A percentile compares a stretch with the other conserved stretches of the same genome.
These are phyloP conservation scores for Leptatherina wallacei DNA, from an alignment of 2,797 vertebrate genomes.

Conservation along the genomic window DNA sequence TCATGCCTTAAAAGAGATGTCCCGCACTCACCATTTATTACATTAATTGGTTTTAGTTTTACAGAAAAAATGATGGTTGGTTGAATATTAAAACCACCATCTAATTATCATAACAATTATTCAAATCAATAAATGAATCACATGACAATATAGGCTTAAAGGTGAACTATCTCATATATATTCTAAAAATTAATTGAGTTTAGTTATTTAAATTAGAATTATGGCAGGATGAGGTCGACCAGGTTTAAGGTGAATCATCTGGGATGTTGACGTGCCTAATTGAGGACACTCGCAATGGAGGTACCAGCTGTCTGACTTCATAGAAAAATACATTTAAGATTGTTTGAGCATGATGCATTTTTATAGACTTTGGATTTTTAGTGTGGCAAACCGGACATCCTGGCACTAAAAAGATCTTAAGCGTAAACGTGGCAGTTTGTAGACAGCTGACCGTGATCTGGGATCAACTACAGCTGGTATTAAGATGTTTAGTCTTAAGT, in stretches of 20 bases:
- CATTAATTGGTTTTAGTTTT: neutral
- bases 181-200: too few species aligned
- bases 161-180: too few species aligned
- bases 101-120: too few species aligned
- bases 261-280: neutral
- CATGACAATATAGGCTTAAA: too few species aligned
- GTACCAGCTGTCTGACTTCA: neutral
- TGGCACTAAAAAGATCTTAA: slow-evolving; percentile 20
- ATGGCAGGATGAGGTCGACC: too few species aligned
- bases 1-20: too few species aligned
- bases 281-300: neutral
- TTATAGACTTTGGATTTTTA: neutral
- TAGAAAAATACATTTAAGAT: neutral
- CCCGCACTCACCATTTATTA: too few species aligned
- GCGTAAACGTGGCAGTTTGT: slow-evolving; percentile 47
- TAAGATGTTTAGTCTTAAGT: slow-evolving; percentile 31
- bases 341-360: neutral
- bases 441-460: slow-evolving; percentile 35
- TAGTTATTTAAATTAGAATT: too few species aligned
- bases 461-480: slow-evolving; percentile 41
- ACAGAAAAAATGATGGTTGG: neutral
- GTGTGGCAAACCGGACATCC: slow-evolving; percentile 2
- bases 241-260: too few species aligned
- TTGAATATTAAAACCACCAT: too few species aligned
- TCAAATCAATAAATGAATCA: too few species aligned